Evolutionary conservation across 2,113 vertebrate genomes (phyloP).

Genomic region (Vulpes ferrilata): DNA sequence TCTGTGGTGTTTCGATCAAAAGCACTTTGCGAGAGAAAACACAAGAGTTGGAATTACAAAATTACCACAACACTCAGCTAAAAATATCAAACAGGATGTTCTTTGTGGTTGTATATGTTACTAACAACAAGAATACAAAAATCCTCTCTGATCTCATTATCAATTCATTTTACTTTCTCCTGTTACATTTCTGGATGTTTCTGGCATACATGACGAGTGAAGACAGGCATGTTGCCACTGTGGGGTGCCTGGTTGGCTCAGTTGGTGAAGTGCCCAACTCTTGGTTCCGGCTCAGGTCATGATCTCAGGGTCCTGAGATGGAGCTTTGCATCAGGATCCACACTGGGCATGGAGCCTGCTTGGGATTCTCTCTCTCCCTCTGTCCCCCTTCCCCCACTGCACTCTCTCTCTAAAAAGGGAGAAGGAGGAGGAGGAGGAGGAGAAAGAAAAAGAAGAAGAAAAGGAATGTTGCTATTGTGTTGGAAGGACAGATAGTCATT

Average conservation of each 20-base stretch:
- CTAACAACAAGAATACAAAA: constrained; percentile 25
- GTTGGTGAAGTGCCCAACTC: background rate
- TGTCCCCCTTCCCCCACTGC: background rate
- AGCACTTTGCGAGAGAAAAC: constrained; percentile 33
- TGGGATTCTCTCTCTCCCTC: background rate
- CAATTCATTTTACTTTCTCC: background rate
- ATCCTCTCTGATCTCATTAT: constrained; percentile 6
- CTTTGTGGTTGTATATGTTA: background rate
- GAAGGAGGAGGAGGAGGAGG: no score
- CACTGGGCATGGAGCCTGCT: background rate
- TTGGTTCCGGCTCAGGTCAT: background rate
- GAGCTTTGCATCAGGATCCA: background rate
- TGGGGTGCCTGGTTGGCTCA: background rate
- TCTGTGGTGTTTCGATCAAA: background rate
- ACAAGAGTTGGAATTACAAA: constrained; percentile 11
- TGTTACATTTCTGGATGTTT: background rate
- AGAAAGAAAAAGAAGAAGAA: background rate
- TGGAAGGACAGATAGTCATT: background rate
- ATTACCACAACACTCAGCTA: constrained; percentile 48
- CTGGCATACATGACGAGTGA: background rate
- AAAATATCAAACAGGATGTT: background rate
- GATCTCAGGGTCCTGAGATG: background rate
- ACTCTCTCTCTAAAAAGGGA: no score
- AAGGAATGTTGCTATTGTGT: background rate
- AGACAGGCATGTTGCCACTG: background rate